Base-by-base conservation (phyloP, 2,113 vertebrate species). In the Zosterops lateralis region DNA sequence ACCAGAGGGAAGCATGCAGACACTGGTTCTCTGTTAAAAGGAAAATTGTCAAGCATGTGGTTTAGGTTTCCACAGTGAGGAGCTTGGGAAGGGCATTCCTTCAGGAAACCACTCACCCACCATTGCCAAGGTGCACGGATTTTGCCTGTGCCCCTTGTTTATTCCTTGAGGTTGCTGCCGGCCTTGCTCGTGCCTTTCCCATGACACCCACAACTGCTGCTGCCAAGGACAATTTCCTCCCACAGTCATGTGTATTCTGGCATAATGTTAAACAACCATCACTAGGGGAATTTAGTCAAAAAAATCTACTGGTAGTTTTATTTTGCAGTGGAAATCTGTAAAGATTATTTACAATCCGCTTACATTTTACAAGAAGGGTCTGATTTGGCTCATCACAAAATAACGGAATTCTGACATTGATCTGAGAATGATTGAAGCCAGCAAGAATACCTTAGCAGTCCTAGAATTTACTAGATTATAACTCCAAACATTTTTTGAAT, bases 381-480 rank as follows among this genome's bases (percentile, higher is more conserved):
- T 72, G 51, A 86, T 82, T 22, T 38, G 67, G 50, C 38, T 76
- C 47, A 44, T 66, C 62, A 61, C 1, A 15, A 67, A 87, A 34
- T 50, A 71, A 68, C 0, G 2, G 48, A 54, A 66, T 40, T 62
- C 64, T 67, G 38, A 45, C 28, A 56, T 4, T 87, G 42, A 84
- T 72, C 25, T 60, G 65, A 60, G 25, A 90, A 76, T 42, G 14
- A 86, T 6, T 70, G 57, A 82, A 56, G 14, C 15, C 7, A 7
- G 34, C 25, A 83, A 83, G 84, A 83, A 77, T 7, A 73, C 6
- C 20, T 90, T 57, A 79, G 57, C 18, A 75, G 28, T 64, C n/a
- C 38, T 71, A 76, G 34, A 90, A 62, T 4, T 45, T 38, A 83
- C 66, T 65, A 88, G 93, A 92, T 85, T 95, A 92, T 45, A 95